Evolutionary conservation across 2,797 vertebrate species (phyloP).

Genomic region (Poliocrania exsul): DNA sequence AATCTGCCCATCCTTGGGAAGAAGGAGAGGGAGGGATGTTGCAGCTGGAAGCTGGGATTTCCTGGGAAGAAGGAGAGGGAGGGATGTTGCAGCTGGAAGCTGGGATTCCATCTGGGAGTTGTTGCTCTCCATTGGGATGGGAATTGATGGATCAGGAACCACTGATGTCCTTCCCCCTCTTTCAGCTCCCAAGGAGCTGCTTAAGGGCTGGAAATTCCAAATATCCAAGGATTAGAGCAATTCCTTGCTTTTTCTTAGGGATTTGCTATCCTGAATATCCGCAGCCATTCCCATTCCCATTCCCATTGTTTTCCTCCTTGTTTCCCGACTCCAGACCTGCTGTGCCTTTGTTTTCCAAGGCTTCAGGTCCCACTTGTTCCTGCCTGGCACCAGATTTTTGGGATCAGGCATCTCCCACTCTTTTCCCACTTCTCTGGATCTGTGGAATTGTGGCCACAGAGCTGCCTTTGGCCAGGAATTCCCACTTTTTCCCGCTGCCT

Average conservation of each 20-base stretch:
- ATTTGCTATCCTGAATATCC: background rate
- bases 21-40: background rate
- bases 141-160: background rate
- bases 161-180: background rate
- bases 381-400: background rate
- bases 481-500: background rate
- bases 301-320: background rate
- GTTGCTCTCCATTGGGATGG: background rate
- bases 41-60: background rate
- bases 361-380: background rate
- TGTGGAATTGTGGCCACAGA: rapidly evolving
- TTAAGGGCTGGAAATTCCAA: background rate
- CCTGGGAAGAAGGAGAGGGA: background rate
- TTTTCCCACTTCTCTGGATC: background rate
- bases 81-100: background rate
- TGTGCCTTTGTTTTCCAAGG: constrained; percentile 13
- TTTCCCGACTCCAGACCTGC: background rate
- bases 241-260: background rate
- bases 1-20: background rate
- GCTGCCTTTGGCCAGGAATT: background rate
- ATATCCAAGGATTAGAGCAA: background rate
- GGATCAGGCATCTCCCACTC: background rate
- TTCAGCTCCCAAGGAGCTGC: background rate
- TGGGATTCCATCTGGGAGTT: background rate
- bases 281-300: background rate